These are phyloP conservation scores for Sebastolobus altivelis DNA, from an alignment of 2,797 vertebrate genomes.

Conservation along the genomic window DNA sequence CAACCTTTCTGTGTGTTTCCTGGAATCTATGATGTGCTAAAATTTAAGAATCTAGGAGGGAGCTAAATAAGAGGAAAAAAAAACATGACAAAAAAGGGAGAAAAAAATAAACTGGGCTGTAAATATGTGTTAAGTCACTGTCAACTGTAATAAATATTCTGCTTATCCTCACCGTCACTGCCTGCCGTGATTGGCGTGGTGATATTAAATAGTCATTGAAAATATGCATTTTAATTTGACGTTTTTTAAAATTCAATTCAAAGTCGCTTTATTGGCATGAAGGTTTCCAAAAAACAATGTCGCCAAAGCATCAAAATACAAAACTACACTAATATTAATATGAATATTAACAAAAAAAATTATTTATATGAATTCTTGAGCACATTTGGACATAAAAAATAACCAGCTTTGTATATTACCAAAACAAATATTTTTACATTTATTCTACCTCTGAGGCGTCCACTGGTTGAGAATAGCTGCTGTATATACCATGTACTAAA, in stretches of 20 bases:
- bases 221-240: too few species aligned
- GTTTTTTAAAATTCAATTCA: not conserved
- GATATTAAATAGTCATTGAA: not conserved
- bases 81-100: not conserved
- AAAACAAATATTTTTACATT: not conserved
- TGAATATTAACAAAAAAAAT: too few species aligned
- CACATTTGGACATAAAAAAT: not conserved
- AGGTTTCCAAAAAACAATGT: too few species aligned
- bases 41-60: not conserved
- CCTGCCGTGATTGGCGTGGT: not conserved
- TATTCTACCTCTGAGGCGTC: not conserved
- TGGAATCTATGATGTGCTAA: not conserved
- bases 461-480: not conserved
- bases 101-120: not conserved
- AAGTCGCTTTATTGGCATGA: too few species aligned
- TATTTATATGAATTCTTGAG: not conserved
- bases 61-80: not conserved
- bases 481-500: not conserved
- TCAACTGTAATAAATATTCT: not conserved
- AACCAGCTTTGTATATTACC: not conserved
- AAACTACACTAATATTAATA: too few species aligned
- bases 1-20: constrained; percentile 25
- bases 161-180: not conserved
- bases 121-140: not conserved
- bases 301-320: too few species aligned